Base-by-base conservation (phyloP, 2,888 invertebrate species). In the Mythimna ferrago region DNA sequence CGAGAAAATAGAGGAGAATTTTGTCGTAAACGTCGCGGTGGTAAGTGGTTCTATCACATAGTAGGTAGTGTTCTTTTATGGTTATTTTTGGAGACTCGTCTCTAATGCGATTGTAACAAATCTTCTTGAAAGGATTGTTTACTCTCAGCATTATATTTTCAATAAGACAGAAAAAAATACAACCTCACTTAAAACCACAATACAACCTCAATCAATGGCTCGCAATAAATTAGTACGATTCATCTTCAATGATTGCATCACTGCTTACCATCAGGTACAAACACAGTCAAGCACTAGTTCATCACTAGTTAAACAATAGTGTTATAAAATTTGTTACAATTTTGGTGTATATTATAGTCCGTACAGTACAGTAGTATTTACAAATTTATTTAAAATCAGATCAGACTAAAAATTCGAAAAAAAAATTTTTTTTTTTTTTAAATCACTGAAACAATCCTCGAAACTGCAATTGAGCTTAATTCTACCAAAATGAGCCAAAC, bases 1-100 rank as follows among this genome's bases (percentile, higher is more conserved):
- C 38, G 65, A 14, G 63, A 71, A 74, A 82, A 72, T 63, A 63
- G 68, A 58, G 6, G 14, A 57, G 56, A 66, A 73, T 73, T 77
- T 67, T 65, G 63, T 61, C 78, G 48, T 65, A 48, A 65, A 66
- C 51, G 54, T 32, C 62, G 56, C 54, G 38, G 48, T 51, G 48
- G 64, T 71, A 60, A 71, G 70, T 75, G 76, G 63, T 56, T 66
- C 32, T 63, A 63, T 57, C n/a, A n/a, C n/a, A n/a, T n/a, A 51
- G 58, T 66, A 54, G 10, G 16, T 35, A 38, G 60, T 54, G 38
- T 32, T 57, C 35, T 26, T 11, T 76, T 51, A 26, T 60, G n/a
- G 54, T 60, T 60, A 75, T 61, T 61, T 54, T 68, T 48, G 16
- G n/a, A 6, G 14, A 56, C 10, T 56, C 3, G 32, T 21, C 14